Conservation (phyloP, 2,113 vertebrate genomes). For the Malurus cyaneus region DNA sequence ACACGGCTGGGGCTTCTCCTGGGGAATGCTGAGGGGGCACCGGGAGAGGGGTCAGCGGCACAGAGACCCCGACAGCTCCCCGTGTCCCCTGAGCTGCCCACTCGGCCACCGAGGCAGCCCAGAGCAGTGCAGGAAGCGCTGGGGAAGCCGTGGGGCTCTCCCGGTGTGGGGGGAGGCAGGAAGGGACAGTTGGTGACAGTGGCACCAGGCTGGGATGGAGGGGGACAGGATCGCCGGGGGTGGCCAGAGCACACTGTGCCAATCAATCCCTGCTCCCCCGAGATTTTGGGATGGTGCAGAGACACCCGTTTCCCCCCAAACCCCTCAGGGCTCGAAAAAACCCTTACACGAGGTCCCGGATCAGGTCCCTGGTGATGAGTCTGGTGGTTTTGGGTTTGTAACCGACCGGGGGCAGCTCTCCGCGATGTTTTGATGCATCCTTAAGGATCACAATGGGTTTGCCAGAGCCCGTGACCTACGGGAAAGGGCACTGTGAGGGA, state of each 20-base stretch:
- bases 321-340: neutral
- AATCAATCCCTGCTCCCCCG: neutral
- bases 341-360: conserved; percentile 81
- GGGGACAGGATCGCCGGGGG: too few species aligned
- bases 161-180: neutral
- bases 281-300: neutral
- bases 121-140: neutral
- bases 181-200: neutral
- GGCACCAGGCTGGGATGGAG: neutral
- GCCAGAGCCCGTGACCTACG: neutral
- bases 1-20: too few species aligned
- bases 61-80: too few species aligned
- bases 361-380: conserved; percentile 80
- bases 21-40: too few species aligned
- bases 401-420: neutral
- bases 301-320: neutral
- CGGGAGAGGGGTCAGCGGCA: too few species aligned
- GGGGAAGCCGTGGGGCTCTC: neutral
- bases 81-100: too few species aligned
- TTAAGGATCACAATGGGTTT: conserved; percentile 39
- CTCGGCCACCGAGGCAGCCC: neutral
- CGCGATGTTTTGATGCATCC: neutral
- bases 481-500: neutral
- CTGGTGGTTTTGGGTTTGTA: conserved; percentile 70
- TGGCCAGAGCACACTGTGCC: neutral